Evolutionary conservation across 1,140 invertebrate genomes (phyloP), one percentile per base, ranked within the genome.

Genomic region (Xylocopa sonorina): DNA sequence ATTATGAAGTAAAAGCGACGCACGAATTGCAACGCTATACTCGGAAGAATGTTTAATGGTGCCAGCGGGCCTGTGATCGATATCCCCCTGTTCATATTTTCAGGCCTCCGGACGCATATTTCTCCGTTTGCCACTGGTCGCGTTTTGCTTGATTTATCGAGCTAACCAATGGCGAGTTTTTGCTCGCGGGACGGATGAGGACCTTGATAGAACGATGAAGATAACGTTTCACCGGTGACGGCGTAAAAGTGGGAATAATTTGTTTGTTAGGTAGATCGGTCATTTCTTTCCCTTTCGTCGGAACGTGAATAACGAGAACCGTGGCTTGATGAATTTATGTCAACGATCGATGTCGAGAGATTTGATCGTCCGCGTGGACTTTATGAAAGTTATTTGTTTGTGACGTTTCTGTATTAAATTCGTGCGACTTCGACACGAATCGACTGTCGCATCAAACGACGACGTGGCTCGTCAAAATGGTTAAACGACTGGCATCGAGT

Each of bases 221-320:
- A 57, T 71, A 71, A 57, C 34, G 24, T 55, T 69, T 21, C 16
- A 6, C 34, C 48, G 50, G 1, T 41, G 48, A 27, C n/a, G 51
- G 38, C 68, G 24, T 57, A 34, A 43, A 71, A 71, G 10, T 57
- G 12, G 24, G 67, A 71, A 71, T 57, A 57, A 41, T 57, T 71
- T 38, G 38, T 38, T 41, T 18, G 10, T 57, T 27, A 4, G 14
- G 50, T 21, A 7, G 55, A 71, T 57, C 51, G 68, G 24, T 3
- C 14, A 14, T 43, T 53, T 38, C 27, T 57, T 29, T 16, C n/a
- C 0, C 5, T 57, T 57, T 29, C 21, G 3, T 2, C 7, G 4
- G 10, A 24, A 27, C 24, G n/a, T 41, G 50, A 55, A 41, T 41
- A 38, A 48, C 43, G 63, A 66, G 43, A 6, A 67, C 7, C 16